phyloP scores from a whole-genome alignment of 2,113 vertebrate genomes.

The Nycticryphes semicollaris region DNA sequence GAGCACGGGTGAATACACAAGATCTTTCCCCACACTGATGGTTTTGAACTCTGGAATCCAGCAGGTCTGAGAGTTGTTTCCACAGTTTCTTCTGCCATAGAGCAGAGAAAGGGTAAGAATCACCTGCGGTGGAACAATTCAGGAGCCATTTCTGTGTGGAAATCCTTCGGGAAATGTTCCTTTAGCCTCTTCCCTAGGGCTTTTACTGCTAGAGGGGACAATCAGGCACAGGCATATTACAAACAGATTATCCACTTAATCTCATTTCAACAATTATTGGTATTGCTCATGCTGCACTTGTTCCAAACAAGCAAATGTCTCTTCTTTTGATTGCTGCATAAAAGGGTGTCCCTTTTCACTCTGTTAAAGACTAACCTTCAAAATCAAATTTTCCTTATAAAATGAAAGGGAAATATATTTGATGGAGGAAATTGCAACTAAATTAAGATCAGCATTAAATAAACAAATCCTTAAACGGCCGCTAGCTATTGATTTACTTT shows the following conservation, averaged over 20 bases:
- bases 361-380: background rate
- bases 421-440: background rate
- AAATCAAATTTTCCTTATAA: slow-evolving; percentile 1
- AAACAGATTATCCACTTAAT: slow-evolving; percentile 44
- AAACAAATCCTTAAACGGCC: background rate
- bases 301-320: background rate
- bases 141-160: background rate
- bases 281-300: background rate
- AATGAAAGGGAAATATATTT: background rate
- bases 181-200: background rate
- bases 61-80: background rate
- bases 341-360: background rate
- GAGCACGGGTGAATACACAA: background rate
- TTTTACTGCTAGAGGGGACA: background rate
- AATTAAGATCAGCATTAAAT: slow-evolving; percentile 15
- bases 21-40: background rate
- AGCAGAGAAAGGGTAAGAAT: background rate
- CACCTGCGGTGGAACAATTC: background rate
- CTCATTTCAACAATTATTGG: slow-evolving; percentile 12
- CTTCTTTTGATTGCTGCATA: background rate
- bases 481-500: slow-evolving; percentile 34
- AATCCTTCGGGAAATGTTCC: background rate
- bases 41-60: background rate
- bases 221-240: background rate
- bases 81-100: background rate